Percentiles rank a stretch among this genome's conserved stretches.
Conservation (phyloP, 1,140 invertebrate species). For the Phymorhynchus buccinoides region DNA sequence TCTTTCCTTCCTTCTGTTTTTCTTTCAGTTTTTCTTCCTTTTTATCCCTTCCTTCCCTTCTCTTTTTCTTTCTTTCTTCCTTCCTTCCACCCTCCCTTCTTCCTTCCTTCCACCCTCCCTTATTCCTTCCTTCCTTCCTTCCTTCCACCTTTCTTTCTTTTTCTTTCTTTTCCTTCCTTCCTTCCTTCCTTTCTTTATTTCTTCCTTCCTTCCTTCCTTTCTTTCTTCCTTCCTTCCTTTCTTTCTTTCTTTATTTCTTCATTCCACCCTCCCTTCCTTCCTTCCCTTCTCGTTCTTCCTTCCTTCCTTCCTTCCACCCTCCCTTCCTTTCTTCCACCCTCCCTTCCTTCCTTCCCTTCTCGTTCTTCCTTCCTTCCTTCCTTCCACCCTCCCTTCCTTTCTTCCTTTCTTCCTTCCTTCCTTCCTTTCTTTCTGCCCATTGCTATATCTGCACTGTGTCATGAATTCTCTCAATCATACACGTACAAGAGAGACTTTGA, state of each 20-base stretch:
- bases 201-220: neutral
- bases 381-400: no score
- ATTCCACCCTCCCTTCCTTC: neutral
- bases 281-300: neutral
- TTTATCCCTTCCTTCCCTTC: neutral
- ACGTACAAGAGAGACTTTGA: no score
- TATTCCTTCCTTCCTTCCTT: neutral
- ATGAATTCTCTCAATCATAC: no score
- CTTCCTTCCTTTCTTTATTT: neutral
- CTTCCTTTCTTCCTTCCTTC: no score
- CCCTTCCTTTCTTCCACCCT: neutral
- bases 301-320: no score
- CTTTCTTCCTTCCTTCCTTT: neutral
- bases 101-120: neutral
- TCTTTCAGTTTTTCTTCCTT: no score
- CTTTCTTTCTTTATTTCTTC: no score
- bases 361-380: no score
- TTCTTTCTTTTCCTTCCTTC: neutral
- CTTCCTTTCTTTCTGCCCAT: no score
- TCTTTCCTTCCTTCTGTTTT: no score
- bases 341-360: no score
- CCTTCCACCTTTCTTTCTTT: neutral
- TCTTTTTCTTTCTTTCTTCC: neutral
- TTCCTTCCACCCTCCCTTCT: neutral
- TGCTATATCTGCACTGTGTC: no score